These are phyloP conservation scores for Isichthys henryi DNA, from an alignment of 2,113 vertebrate species.

Conservation along the genomic window DNA sequence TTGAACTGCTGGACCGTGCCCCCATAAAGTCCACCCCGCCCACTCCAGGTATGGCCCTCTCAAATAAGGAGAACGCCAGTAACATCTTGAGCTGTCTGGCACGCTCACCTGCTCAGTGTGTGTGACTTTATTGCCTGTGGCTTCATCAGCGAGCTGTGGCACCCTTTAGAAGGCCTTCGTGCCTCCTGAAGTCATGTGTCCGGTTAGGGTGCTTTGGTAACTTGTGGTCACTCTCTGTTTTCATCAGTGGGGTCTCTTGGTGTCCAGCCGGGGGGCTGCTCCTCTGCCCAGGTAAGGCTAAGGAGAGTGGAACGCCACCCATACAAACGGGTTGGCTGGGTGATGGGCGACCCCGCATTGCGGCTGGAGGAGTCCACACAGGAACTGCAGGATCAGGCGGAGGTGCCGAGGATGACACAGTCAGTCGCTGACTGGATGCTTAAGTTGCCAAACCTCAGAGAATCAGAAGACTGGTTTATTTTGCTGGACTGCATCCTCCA, in stretches of 20 bases:
- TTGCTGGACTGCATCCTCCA: neutral
- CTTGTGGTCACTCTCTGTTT: neutral
- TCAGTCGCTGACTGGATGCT: neutral
- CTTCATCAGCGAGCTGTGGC: neutral
- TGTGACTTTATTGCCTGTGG: neutral
- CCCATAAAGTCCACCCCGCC: neutral
- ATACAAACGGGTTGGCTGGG: neutral
- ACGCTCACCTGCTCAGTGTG: neutral
- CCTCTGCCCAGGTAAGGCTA: neutral
- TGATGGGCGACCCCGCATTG: neutral
- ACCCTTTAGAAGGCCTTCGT: neutral
- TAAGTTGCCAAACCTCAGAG: neutral
- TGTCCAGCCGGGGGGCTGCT: neutral
- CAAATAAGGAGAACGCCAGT: neutral
- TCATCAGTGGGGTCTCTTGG: neutral
- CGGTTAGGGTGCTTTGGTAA: neutral
- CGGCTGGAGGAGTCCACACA: neutral
- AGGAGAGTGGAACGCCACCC: neutral
- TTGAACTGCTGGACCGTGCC: neutral
- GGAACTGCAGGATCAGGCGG: neutral
- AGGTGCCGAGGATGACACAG: neutral
- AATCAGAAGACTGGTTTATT: constrained; percentile 1
- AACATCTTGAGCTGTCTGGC: neutral
- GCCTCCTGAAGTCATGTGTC: neutral
- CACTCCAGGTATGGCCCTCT: constrained; percentile 6